These are phyloP conservation scores for Euura saliciscinereae DNA, from an alignment of 1,140 invertebrate species.

Conservation along the genomic window DNA sequence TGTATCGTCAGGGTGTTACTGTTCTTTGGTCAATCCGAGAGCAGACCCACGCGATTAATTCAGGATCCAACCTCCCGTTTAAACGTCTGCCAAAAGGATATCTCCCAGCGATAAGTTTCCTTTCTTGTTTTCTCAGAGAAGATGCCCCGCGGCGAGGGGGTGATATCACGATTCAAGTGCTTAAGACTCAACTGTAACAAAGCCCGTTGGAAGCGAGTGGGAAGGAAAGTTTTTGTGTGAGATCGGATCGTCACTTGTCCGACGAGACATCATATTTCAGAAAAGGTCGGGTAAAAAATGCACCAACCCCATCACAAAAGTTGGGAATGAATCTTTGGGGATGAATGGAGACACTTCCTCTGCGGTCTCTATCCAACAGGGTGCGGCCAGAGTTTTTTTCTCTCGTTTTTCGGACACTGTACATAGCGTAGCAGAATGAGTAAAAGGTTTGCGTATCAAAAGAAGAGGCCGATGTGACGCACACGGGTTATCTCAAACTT, in stretches of 20 bases:
- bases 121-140: background rate
- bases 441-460: background rate
- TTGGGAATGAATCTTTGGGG: background rate
- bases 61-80: background rate
- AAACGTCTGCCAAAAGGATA: background rate
- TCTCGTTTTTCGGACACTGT: background rate
- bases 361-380: conserved; percentile 3
- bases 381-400: background rate
- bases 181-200: background rate
- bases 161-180: background rate
- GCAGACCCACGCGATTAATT: background rate
- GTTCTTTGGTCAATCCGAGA: background rate
- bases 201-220: background rate
- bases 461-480: background rate
- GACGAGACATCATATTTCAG: background rate
- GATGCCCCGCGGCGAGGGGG: background rate
- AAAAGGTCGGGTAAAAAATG: background rate
- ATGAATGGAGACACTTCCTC: conserved; percentile 7
- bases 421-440: background rate
- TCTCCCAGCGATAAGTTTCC: background rate
- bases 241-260: conserved; percentile 2
- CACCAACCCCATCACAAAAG: background rate
- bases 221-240: background rate
- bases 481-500: background rate
- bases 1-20: background rate